Base-by-base conservation (phyloP, 2,888 invertebrate species). In the Acanthosepion lycidas region DNA sequence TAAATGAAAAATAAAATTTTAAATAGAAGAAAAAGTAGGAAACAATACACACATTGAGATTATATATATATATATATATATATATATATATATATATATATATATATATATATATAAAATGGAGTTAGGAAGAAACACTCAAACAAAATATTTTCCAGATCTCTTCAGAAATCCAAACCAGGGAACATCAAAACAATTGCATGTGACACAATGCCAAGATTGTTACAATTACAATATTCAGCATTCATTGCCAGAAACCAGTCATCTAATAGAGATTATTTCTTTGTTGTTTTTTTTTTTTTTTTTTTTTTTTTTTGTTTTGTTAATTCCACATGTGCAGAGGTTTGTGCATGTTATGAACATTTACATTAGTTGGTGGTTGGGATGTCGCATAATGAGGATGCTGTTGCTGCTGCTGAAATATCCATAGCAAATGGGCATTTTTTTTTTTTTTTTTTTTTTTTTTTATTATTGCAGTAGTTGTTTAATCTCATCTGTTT, bases 401-500 rank as follows among this genome's bases (percentile, higher is more conserved):
- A 33, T 92, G 92, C 49, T 92, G 42, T 18, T 92, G 92, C 92
- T 92, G 42, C 48, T 93, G 93, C n/a, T 5, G n/a, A n/a, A 78
- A 78, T 78, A 78, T 78, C 18, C 15, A 78, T 4, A 33, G 78
- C 20, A 53, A 53, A 53, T 51, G 93, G 51, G 28, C n/a, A n/a
- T 28, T 15, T 92, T 28, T 55, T 55, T 55, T 20, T 59, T 23
- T 59, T n/a, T n/a, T 59, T 59, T 53, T 55, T 18, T 55, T 55
- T 0, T 15, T 1, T 15, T 55, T 15, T 55, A 18, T 95, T 95
- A 95, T 94, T 95, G 96, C 95, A 98, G 97, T 95, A 99, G 98
- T 97, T 98, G 98, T 97, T 98, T 98, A 96, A 99, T 99, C 98
- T 99, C 99, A 96, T 98, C 98, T 97, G 98, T 99, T 97, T 99